phyloP scores from a whole-genome alignment of 2,797 vertebrate species.

The Odontamblyopus rebecca region DNA sequence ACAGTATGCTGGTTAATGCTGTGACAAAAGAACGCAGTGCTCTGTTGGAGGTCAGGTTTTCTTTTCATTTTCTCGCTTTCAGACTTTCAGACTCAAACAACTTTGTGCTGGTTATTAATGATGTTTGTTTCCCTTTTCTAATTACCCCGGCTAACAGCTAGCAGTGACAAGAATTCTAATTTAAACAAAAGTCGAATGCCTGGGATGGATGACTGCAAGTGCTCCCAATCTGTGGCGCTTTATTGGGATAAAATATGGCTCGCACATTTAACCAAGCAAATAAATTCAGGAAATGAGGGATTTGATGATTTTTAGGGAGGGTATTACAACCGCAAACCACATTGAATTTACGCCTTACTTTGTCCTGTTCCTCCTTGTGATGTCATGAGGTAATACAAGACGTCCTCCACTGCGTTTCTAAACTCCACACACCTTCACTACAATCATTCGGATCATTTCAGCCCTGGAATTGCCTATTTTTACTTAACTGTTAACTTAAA shows the following conservation, averaged over 20 bases:
- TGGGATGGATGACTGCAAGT: neutral
- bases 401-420: too few relatives aligned
- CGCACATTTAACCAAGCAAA: constrained; percentile 7
- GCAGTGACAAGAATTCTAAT: constrained; percentile 13
- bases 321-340: constrained; percentile 5
- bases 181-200: constrained; percentile 8
- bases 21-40: constrained; percentile 8
- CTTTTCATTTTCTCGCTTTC: neutral
- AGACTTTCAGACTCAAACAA: neutral
- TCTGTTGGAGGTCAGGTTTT: constrained; percentile 7
- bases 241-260: constrained; percentile 10
- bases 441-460: too few relatives aligned
- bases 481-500: too few relatives aligned
- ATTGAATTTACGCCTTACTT: neutral
- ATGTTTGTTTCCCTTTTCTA: neutral
- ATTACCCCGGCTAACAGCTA: neutral
- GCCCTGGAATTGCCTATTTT: too few relatives aligned
- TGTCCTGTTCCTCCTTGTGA: too few relatives aligned
- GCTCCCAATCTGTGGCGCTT: neutral
- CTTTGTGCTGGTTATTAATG: constrained; percentile 11
- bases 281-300: constrained; percentile 9
- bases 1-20: constrained; percentile 43
- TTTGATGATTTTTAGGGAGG: constrained; percentile 1
- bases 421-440: too few relatives aligned
- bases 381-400: too few relatives aligned